A percentile compares a stretch with the other conserved stretches of the same genome.
Evolutionary conservation across 2,888 invertebrate species (phyloP).

Genomic region (Meteorus colon): DNA sequence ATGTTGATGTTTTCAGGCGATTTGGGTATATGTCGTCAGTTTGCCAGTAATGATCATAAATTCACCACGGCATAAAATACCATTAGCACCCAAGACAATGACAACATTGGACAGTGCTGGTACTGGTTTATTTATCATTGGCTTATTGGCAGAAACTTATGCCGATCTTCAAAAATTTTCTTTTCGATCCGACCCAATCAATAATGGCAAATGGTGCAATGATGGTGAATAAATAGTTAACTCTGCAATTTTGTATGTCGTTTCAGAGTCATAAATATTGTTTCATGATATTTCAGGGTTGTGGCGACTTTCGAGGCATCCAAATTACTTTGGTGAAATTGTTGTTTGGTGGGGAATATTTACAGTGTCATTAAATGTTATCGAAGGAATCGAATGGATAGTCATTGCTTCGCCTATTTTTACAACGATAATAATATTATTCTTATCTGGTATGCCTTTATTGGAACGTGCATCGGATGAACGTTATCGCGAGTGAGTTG

Average conservation of each 20-base stretch:
- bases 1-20: constrained; percentile 77
- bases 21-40: constrained; percentile 95
- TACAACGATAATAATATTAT: constrained; percentile 89
- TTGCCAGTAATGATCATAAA: constrained; percentile 93
- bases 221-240: constrained; percentile 77
- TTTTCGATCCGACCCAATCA: constrained; percentile 90
- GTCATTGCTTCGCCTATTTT: constrained; percentile 91
- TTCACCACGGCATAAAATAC: constrained; percentile 85
- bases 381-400: constrained; percentile 89
- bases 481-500: constrained; percentile 86
- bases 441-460: constrained; percentile 92
- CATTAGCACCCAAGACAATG: constrained; percentile 88
- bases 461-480: constrained; percentile 91
- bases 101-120: constrained; percentile 91
- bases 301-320: constrained; percentile 92
- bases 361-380: constrained; percentile 89
- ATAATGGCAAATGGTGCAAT: constrained; percentile 94
- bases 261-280: not conserved
- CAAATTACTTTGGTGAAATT: constrained; percentile 96
- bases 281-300: constrained; percentile 75
- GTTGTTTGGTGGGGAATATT: constrained; percentile 96
- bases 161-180: constrained; percentile 95
- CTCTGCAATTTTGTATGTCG: not conserved
- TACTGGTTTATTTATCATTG: constrained; percentile 88
- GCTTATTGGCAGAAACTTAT: constrained; percentile 89